Base-by-base conservation (phyloP, 1,140 invertebrate genomes). In the Potamilus streckersoni region DNA sequence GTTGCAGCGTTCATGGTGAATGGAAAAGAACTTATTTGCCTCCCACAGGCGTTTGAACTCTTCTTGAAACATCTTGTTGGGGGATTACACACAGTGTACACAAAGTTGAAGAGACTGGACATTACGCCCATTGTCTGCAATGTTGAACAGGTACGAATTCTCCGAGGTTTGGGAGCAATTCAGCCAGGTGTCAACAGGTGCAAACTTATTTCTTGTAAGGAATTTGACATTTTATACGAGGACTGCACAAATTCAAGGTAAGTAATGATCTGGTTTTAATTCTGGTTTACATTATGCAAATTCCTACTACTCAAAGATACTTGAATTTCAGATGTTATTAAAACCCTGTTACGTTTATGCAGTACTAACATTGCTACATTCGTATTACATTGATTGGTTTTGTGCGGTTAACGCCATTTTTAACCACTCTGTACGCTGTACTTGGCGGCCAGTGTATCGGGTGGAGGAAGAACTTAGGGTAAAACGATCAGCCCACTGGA, bases 191-290 rank as follows among this genome's bases (percentile, higher is more conserved):
- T 99, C 87, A 99, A 99, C 93, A 93, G 98, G 87, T 99, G 98
- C 93, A 99, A 99, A 92, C 93, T 99, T 84, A 94, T 99, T 79
- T 96, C 96, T 85, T 98, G 97, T 92, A 97, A 97, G 91, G 98
- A 99, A 93, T 99, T 99, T 91, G 98, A 99, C 92, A 94, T 97
- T 73, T 94, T 99, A 67, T 99, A 98, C 92, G 95, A 97, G 90
- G 98, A 99, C 93, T 99, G 98, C 93, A 99, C 98, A 79, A 99
- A 97, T 85, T 97, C 97, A 93, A 98, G 97, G 98, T 99, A 82
- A 78, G 86, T 82, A 49, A 12, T 73, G 3, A 1, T 57, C 59
- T 13, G 19, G 64, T 17, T 16, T 12, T 5, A 58, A 27, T n/a
- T 12, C 57, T 56, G 14, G 2, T 49, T 49, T 0, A 49, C 38